These are phyloP conservation scores for Luperina nickerlii DNA, from an alignment of 2,888 invertebrate genomes.

Conservation along the genomic window DNA sequence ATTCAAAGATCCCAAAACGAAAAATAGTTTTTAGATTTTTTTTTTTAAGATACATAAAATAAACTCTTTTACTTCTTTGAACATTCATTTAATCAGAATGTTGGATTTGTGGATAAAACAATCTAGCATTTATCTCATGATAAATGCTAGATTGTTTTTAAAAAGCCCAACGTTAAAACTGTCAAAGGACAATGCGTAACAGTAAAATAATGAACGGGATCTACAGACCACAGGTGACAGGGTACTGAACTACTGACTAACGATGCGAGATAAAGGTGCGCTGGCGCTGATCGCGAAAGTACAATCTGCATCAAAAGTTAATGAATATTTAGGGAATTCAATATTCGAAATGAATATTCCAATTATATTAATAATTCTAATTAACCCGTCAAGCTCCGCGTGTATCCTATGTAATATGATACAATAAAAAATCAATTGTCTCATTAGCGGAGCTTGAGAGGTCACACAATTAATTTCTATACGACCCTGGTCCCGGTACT, in stretches of 20 bases:
- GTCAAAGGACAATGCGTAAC: conserved; percentile 51
- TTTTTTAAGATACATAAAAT: background rate
- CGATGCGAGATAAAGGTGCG: conserved; percentile 50
- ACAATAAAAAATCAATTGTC: too few species aligned
- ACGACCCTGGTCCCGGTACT: too few species aligned
- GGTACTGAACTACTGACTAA: conserved; percentile 43
- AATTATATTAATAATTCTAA: background rate
- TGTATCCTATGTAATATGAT: too few species aligned
- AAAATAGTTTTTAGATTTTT: background rate
- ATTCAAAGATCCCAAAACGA: background rate
- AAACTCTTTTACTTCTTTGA: background rate
- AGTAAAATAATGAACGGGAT: conserved; percentile 48
- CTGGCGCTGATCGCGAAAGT: conserved; percentile 27
- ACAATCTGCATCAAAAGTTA: conserved; percentile 8
- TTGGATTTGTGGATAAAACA: conserved; percentile 8
- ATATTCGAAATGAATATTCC: background rate
- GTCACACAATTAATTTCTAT: too few species aligned
- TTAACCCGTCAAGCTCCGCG: too few species aligned
- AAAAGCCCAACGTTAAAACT: background rate
- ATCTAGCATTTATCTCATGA: conserved; percentile 29
- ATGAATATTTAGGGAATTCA: background rate
- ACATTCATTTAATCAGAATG: conserved; percentile 16
- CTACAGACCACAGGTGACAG: conserved; percentile 42
- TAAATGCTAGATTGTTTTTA: background rate
- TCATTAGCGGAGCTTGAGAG: too few species aligned